phyloP scores from a whole-genome alignment of 2,888 invertebrate genomes.

The Parnassius smintheus region DNA sequence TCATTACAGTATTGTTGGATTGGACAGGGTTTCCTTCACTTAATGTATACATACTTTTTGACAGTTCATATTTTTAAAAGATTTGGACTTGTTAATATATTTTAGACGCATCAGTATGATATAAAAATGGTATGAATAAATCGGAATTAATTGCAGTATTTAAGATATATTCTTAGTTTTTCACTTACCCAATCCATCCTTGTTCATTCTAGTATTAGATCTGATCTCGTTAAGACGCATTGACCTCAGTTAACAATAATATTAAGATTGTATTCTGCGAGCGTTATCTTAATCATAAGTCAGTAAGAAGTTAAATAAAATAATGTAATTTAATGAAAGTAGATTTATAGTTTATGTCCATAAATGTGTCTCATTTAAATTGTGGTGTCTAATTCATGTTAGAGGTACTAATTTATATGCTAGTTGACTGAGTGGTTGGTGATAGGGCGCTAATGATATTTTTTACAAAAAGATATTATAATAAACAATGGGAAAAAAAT shows the following conservation, averaged over 20 bases:
- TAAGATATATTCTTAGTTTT: no score
- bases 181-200: background rate
- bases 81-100: conserved; percentile 7
- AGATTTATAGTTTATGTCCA: conserved; percentile 76
- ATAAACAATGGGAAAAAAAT: conserved; percentile 42
- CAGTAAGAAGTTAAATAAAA: conserved; percentile 58
- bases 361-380: conserved; percentile 78
- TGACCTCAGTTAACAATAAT: conserved; percentile 30
- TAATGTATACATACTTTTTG: conserved; percentile 3
- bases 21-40: no score
- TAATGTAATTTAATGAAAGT: conserved; percentile 62
- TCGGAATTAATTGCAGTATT: no score
- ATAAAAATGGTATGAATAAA: no score
- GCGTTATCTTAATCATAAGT: conserved; percentile 52
- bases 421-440: conserved; percentile 73
- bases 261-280: conserved; percentile 36
- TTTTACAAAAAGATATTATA: conserved; percentile 65
- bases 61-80: conserved; percentile 12
- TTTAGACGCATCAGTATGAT: conserved; percentile 11
- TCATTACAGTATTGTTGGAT: no score
- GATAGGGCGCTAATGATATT: conserved; percentile 69
- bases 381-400: conserved; percentile 80
- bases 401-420: conserved; percentile 69
- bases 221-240: conserved; percentile 23
- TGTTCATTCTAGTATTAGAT: conserved; percentile 8